A percentile compares a stretch with the other conserved stretches of the same genome.
Conservation (phyloP, 2,113 vertebrate genomes). For the Narcine bancroftii region DNA sequence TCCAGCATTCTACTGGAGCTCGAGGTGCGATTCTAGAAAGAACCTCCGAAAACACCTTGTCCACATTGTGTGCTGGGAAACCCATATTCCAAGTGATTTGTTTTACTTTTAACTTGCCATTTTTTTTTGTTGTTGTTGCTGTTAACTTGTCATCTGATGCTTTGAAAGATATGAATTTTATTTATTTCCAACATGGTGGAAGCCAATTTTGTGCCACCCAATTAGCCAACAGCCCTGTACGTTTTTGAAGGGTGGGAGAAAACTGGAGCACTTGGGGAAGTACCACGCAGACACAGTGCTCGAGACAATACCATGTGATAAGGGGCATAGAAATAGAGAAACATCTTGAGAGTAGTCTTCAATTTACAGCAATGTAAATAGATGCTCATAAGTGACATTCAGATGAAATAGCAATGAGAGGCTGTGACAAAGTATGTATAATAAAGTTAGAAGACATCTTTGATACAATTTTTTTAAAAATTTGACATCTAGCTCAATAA, state of each 20-base stretch:
- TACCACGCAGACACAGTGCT: too few species aligned
- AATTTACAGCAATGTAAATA: neutral
- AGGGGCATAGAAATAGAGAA: neutral
- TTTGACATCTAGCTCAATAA: too few species aligned
- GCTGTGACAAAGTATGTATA: too few species aligned
- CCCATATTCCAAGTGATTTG: neutral
- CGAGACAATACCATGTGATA: neutral
- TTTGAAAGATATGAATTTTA: neutral
- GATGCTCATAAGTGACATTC: neutral
- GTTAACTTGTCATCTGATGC: neutral
- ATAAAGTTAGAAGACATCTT: too few species aligned
- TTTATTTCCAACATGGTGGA: too few species aligned
- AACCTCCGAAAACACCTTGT: neutral
- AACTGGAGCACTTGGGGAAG: too few species aligned
- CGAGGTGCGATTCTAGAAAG: neutral
- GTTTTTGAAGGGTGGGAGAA: too few species aligned
- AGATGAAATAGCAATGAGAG: neutral
- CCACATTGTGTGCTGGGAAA: neutral
- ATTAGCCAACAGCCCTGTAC: too few species aligned
- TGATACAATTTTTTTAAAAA: too few species aligned
- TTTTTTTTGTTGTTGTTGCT: neutral
- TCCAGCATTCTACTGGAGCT: neutral
- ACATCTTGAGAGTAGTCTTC: neutral
- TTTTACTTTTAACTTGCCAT: neutral
- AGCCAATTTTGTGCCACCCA: too few species aligned